Evolutionary conservation across 2,888 invertebrate species (phyloP).

Genomic region (Xestobium rufovillosum): DNA sequence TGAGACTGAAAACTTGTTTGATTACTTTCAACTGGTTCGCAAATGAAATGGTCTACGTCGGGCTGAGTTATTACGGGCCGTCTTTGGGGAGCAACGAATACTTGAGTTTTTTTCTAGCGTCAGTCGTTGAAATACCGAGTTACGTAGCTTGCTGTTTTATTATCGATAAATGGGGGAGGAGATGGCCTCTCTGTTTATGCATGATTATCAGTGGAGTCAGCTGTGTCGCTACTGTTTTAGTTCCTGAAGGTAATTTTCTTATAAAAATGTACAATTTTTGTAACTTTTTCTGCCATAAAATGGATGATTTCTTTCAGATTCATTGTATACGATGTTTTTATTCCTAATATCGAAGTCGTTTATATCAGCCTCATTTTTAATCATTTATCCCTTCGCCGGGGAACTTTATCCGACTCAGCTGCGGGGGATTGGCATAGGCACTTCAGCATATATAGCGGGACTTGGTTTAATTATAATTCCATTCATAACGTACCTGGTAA

Average conservation of each 20-base stretch:
- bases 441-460: constrained; percentile 85
- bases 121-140: constrained; percentile 82
- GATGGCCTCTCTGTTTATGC: constrained; percentile 81
- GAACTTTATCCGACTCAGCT: constrained; percentile 87
- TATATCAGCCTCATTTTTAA: constrained; percentile 83
- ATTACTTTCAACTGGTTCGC: constrained; percentile 89
- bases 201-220: constrained; percentile 80
- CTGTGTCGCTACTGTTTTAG: constrained; percentile 75
- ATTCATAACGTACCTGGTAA: constrained; percentile 83
- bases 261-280: not conserved
- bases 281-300: too few relatives aligned
- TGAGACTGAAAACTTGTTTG: constrained; percentile 77
- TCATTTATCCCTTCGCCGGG: constrained; percentile 88
- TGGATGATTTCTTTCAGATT: constrained; percentile 51
- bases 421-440: constrained; percentile 82
- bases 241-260: constrained; percentile 65
- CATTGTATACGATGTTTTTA: constrained; percentile 63
- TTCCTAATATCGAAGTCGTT: constrained; percentile 81
- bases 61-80: constrained; percentile 85
- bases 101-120: constrained; percentile 80
- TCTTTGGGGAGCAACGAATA: constrained; percentile 82
- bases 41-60: constrained; percentile 87
- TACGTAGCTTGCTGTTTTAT: constrained; percentile 82
- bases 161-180: constrained; percentile 80
- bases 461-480: constrained; percentile 83